These are phyloP conservation scores for Glyptemys insculpta DNA, from an alignment of 2,797 vertebrate genomes.

Conservation along the genomic window DNA sequence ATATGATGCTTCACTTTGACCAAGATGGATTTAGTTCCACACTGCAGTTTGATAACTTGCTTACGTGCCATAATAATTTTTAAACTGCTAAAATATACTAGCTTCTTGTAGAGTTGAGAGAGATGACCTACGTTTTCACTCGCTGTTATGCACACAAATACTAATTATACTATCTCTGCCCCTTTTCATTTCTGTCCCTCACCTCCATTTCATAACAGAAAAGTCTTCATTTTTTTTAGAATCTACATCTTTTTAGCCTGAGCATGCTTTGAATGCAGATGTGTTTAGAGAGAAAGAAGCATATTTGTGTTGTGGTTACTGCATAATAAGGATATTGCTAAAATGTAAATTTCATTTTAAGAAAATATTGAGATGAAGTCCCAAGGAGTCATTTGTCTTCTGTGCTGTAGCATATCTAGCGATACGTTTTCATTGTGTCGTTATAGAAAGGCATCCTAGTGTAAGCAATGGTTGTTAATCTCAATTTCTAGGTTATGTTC, in stretches of 20 bases:
- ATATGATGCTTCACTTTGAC: background rate
- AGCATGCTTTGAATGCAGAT: slow-evolving; percentile 7
- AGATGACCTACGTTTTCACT: background rate
- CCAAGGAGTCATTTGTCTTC: background rate
- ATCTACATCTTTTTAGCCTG: background rate
- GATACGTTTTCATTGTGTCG: background rate
- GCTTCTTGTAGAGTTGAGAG: background rate
- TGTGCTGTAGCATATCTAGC: accelerated
- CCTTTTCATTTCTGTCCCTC: slow-evolving; percentile 37
- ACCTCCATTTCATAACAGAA: slow-evolving; percentile 48
- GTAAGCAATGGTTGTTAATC: background rate
- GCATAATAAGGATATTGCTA: background rate
- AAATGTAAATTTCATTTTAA: background rate
- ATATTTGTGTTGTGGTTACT: slow-evolving; percentile 2
- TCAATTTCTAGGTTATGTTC: accelerated
- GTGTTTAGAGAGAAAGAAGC: slow-evolving; percentile 3
- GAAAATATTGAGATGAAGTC: background rate
- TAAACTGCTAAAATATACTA: slow-evolving; percentile 12
- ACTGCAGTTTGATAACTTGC: background rate
- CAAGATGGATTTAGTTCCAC: background rate
- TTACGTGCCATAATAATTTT: background rate
- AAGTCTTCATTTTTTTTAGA: background rate
- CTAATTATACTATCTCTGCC: slow-evolving; percentile 21
- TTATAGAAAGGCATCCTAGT: accelerated
- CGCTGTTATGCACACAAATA: slow-evolving; percentile 11